phyloP scores from a whole-genome alignment of 2,113 vertebrate species.

The Hymenochirus boettgeri region DNA sequence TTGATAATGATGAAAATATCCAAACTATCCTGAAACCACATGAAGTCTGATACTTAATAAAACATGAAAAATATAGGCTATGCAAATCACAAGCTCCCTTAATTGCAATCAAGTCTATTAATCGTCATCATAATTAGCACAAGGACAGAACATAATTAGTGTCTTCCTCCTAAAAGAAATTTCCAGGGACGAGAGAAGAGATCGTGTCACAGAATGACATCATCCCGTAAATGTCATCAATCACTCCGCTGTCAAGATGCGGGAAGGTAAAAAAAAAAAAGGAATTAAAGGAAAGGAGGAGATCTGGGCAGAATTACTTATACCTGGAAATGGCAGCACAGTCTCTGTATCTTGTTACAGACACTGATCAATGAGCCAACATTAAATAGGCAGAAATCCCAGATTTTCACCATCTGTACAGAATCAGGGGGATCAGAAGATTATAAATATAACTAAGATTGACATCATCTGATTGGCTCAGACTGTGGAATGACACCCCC shows the following conservation, averaged over 20 bases:
- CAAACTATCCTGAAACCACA: too few relatives aligned
- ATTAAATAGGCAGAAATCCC: not conserved
- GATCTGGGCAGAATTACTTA: too few relatives aligned
- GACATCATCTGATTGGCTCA: not conserved
- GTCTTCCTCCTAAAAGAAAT: not conserved
- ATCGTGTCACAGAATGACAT: not conserved
- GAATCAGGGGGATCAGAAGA: not conserved
- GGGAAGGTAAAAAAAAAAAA: not conserved
- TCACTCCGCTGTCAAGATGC: conserved; percentile 5
- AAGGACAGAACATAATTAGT: conserved; percentile 20
- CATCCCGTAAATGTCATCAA: not conserved
- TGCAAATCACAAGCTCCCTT: too few relatives aligned
- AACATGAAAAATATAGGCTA: too few relatives aligned
- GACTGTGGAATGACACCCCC: too few relatives aligned
- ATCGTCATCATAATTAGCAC: not conserved
- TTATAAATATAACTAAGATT: not conserved
- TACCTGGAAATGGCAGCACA: not conserved
- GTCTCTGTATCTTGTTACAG: not conserved
- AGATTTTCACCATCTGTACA: not conserved
- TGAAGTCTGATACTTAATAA: too few relatives aligned
- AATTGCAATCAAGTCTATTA: too few relatives aligned
- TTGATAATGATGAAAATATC: too few relatives aligned
- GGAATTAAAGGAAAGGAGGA: not conserved
- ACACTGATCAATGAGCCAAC: not conserved
- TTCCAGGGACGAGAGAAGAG: not conserved